These are phyloP conservation scores for Forbesichthys papilliferus DNA, from an alignment of 2,113 vertebrate genomes.

Conservation along the genomic window DNA sequence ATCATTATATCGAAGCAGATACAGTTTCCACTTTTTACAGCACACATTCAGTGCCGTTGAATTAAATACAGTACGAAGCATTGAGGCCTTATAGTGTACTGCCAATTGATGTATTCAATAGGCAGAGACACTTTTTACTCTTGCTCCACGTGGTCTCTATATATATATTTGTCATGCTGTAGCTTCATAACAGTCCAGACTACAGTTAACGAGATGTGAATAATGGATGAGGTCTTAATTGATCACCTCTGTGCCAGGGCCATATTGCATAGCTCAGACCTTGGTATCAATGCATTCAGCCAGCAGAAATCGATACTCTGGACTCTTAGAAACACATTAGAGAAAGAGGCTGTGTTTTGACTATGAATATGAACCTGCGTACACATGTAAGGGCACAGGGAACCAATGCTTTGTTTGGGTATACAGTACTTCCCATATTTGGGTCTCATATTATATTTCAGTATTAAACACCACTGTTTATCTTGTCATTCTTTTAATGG, in stretches of 20 bases:
- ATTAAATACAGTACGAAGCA: too few relatives aligned
- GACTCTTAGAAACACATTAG: slow-evolving; percentile 26
- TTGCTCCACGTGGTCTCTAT: slow-evolving; percentile 4
- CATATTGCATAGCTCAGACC: slow-evolving; percentile 43
- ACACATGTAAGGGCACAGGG: background rate
- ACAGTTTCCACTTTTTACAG: too few relatives aligned
- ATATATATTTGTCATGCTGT: slow-evolving; percentile 21
- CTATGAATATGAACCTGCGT: background rate
- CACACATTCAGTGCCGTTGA: too few relatives aligned
- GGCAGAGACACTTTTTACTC: background rate
- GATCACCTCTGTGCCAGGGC: slow-evolving; percentile 45
- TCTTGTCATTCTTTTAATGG: too few relatives aligned
- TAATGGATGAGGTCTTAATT: slow-evolving; percentile 67
- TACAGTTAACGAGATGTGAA: slow-evolving; percentile 49
- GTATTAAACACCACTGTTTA: too few relatives aligned
- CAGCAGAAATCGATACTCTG: slow-evolving; percentile 52
- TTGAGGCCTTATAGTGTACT: too few relatives aligned
- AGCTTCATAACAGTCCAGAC: slow-evolving; percentile 27
- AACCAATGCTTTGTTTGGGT: background rate
- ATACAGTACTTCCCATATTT: background rate
- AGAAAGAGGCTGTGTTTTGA: slow-evolving; percentile 33
- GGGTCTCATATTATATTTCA: background rate
- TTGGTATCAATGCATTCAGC: slow-evolving; percentile 59
- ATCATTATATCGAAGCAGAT: too few relatives aligned
- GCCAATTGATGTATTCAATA: slow-evolving; percentile 5